These are phyloP conservation scores for Acanthaster planci DNA, from an alignment of 35 echinoderm and acorn worm species.

Conservation along the genomic window DNA sequence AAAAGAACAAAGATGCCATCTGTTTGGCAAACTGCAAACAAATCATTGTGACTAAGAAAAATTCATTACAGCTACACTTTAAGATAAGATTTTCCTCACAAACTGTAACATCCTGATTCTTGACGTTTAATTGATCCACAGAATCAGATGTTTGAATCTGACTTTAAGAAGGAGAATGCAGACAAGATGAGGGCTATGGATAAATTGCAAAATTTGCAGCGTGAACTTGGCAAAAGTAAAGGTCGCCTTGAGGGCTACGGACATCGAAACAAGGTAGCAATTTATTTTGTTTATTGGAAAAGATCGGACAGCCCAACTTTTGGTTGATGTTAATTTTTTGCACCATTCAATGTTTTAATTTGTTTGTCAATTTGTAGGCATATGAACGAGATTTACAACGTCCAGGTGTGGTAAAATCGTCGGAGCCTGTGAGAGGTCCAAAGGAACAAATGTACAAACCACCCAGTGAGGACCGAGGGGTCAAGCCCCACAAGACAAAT, in stretches of 20 bases:
- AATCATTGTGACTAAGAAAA: too few species aligned
- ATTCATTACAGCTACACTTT: too few species aligned
- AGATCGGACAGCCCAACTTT: too few species aligned
- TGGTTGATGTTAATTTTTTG: too few species aligned
- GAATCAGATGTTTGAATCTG: conserved; percentile 34
- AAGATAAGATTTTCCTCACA: too few species aligned
- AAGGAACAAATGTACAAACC: neutral
- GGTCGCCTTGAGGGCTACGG: neutral
- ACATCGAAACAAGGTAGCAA: neutral
- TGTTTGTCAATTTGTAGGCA: too few species aligned
- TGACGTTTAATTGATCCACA: neutral
- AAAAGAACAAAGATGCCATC: too few species aligned
- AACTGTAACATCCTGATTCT: too few species aligned
- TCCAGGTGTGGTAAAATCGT: neutral
- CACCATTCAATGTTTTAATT: too few species aligned
- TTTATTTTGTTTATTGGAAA: neutral
- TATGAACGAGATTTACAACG: too few species aligned
- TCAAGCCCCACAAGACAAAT: neutral
- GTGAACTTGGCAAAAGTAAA: conserved; percentile 43
- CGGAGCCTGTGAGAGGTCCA: neutral
- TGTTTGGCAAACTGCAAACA: too few species aligned
- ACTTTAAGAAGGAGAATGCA: conserved; percentile 42
- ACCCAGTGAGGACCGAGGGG: neutral
- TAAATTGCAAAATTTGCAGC: conserved; percentile 11
- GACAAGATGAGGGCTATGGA: conserved; percentile 28